A percentile compares a stretch with the other conserved stretches of the same genome.
phyloP scores from a whole-genome alignment of 2,113 vertebrate species.

The Lasiurus borealis region DNA sequence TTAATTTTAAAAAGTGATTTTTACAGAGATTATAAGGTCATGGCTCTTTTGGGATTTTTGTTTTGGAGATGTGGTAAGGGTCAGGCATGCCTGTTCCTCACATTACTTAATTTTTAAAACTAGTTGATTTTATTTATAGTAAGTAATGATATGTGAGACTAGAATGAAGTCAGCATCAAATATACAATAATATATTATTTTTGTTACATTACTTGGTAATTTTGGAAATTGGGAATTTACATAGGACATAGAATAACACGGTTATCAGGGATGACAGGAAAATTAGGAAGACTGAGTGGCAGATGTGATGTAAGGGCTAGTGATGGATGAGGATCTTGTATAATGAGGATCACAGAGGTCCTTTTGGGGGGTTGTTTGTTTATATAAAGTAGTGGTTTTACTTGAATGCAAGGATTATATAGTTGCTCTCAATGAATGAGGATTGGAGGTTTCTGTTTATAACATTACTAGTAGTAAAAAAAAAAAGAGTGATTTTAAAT shows the following conservation, averaged over 20 bases:
- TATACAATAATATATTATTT: neutral
- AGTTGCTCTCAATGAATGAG: neutral
- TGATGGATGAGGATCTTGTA: neutral
- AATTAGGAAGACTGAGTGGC: neutral
- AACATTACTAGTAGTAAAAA: neutral
- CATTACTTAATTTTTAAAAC: too few relatives aligned
- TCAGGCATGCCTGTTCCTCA: neutral
- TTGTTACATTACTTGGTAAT: neutral
- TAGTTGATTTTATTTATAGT: neutral
- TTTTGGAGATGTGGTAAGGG: neutral
- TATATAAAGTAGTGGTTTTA: conserved; percentile 2
- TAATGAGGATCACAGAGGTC: neutral
- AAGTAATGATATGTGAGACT: neutral
- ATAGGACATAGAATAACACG: neutral
- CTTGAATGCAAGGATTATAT: neutral
- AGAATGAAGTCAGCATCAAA: neutral
- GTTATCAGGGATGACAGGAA: neutral
- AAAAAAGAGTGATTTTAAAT: neutral
- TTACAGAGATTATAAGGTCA: neutral
- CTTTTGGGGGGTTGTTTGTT: neutral
- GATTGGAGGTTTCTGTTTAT: neutral
- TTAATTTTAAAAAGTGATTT: neutral
- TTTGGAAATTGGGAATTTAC: neutral
- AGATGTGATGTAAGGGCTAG: neutral
- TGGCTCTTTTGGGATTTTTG: neutral